phyloP scores from a whole-genome alignment of 2,888 invertebrate species.

The Calameuta pallipes region DNA sequence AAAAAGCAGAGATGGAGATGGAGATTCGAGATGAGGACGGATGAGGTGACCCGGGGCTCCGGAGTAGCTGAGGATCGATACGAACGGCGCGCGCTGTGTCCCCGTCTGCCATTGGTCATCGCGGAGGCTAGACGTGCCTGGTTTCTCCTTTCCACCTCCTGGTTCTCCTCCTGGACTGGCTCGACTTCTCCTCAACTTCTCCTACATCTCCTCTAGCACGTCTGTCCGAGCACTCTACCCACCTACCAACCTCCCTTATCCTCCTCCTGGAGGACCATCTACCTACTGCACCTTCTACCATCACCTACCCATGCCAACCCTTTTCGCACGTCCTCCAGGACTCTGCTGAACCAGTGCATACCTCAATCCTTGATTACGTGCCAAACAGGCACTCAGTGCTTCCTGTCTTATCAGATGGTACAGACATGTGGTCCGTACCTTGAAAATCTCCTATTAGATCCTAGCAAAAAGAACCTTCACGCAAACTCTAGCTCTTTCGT shows the following conservation, averaged over 20 bases:
- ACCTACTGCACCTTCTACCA: too few relatives aligned
- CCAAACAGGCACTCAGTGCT: too few relatives aligned
- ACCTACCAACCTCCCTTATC: conserved; percentile 12
- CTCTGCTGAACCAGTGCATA: too few relatives aligned
- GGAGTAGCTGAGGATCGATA: conserved; percentile 50
- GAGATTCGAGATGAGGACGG: conserved; percentile 48
- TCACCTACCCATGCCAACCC: too few relatives aligned
- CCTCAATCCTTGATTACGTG: too few relatives aligned
- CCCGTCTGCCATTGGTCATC: conserved; percentile 65
- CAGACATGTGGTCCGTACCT: too few relatives aligned
- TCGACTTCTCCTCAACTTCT: conserved; percentile 16
- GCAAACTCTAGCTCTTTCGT: too few relatives aligned
- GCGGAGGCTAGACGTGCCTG: conserved; percentile 58
- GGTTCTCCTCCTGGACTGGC: conserved; percentile 1
- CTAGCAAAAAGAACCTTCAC: too few relatives aligned
- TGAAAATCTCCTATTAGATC: too few relatives aligned
- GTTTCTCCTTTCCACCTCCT: conserved; percentile 35
- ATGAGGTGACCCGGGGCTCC: conserved; percentile 56
- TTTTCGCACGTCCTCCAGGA: too few relatives aligned
- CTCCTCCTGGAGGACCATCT: conserved; percentile 14
- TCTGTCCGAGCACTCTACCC: conserved; percentile 11
- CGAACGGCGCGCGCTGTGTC: conserved; percentile 60
- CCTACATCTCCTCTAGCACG: conserved; percentile 19
- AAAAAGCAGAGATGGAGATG: conserved; percentile 36
- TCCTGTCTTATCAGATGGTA: too few relatives aligned